Percentiles rank a stretch among this genome's conserved stretches.
Conservation (phyloP, 2,888 invertebrate species). For the Thereva nobilitata region DNA sequence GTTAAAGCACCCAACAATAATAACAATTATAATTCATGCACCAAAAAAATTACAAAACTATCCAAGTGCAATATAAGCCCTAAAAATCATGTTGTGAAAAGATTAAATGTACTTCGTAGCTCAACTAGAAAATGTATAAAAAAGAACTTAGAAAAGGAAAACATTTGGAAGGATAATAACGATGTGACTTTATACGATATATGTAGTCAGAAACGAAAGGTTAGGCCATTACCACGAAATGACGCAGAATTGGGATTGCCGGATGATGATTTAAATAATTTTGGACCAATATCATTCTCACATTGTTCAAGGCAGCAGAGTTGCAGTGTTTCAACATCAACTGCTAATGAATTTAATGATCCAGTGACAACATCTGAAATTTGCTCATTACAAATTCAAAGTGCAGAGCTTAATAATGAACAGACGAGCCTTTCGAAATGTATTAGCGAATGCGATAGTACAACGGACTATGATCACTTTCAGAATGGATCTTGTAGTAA, state of each 20-base stretch:
- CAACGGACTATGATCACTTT: slow-evolving; percentile 44
- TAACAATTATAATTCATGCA: slow-evolving; percentile 34
- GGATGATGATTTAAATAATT: slow-evolving; percentile 41
- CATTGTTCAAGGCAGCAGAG: slow-evolving; percentile 12
- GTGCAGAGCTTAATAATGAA: slow-evolving; percentile 12
- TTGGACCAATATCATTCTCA: slow-evolving; percentile 36
- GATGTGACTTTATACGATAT: slow-evolving; percentile 1
- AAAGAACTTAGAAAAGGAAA: slow-evolving; percentile 45
- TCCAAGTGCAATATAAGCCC: slow-evolving; percentile 39
- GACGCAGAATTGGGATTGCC: slow-evolving; percentile 32
- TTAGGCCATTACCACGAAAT: slow-evolving; percentile 11
- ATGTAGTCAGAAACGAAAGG: slow-evolving; percentile 21
- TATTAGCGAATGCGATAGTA: slow-evolving; percentile 48
- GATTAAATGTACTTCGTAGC: slow-evolving; percentile 41
- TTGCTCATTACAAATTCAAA: background rate
- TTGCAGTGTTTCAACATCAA: slow-evolving; percentile 13
- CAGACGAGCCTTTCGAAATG: slow-evolving; percentile 43
- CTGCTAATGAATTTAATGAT: slow-evolving; percentile 20
- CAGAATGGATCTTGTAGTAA: slow-evolving; percentile 17
- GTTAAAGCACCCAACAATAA: slow-evolving; percentile 37
- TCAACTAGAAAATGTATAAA: slow-evolving; percentile 37
- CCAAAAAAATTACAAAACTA: slow-evolving; percentile 27
- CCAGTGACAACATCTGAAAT: slow-evolving; percentile 12
- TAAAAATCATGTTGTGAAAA: slow-evolving; percentile 41
- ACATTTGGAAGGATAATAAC: slow-evolving; percentile 45